Base-by-base conservation (phyloP, 2,888 invertebrate genomes). In the Drosophila putrida region DNA sequence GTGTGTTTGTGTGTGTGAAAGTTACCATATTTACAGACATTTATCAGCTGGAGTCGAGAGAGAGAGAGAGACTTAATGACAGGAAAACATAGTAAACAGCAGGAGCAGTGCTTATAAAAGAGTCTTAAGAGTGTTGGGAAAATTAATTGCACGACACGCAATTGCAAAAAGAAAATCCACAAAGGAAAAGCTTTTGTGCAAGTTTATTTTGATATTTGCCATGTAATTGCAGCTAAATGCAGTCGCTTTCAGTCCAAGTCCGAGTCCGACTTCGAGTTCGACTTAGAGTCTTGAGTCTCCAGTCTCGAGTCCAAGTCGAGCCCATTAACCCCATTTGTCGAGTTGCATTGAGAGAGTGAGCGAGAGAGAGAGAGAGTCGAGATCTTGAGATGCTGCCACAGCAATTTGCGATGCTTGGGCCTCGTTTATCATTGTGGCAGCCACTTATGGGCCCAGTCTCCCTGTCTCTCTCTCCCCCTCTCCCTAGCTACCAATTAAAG, bases 191-290 rank as follows among this genome's bases (percentile, higher is more conserved):
- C 72, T 47, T 68, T 72, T 54, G 53, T 65, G 51, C 41, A 46
- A 59, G 55, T 55, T 66, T 43, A 62, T 69, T 74, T 57, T 68
- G 60, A 77, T 65, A 77, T 73, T 68, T 78, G 78, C 68, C 55
- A 62, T 11, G 73, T 73, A 77, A 77, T 75, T 78, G 78, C 59
- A 57, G 64, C 59, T 76, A 67, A 76, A 59, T 70, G 71, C 72
- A 73, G 54, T 73, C 67, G 67, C 72, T 67, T 46, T 62, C n/a
- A 70, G 36, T 33, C 33, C 20, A 6, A 44, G 27, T 44, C 20
- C 20, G 20, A 20, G 2, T 20, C 3, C 20, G 20, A 20, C 20
- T 20, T 20, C 1, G 20, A 20, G 1, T 20, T 20, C 2, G 20
- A 20, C 3, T 53, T 27, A 1, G 31, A 44, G 31, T 46, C 38